Base-by-base conservation (phyloP, 2,888 invertebrate genomes). In the Apodemia zela region DNA sequence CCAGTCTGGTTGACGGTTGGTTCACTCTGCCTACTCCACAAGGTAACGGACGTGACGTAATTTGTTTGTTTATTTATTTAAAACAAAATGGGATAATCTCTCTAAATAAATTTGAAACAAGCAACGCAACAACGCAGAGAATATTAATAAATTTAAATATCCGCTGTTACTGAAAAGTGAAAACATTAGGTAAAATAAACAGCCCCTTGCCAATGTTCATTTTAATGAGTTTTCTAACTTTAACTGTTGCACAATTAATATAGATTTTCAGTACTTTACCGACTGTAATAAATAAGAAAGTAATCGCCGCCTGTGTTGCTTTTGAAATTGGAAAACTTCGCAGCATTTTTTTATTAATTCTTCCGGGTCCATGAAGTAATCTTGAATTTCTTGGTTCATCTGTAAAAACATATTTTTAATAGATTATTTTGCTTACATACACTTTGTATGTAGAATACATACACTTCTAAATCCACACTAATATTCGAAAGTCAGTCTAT, bases 301-400 rank as follows among this genome's bases (percentile, higher is more conserved):
- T 67, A 92, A 77, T 62, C 89, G 83, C 64, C 87, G 79, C 65
- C 92, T 82, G 67, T 92, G 92, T 69, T 91, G 87, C 72, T 81
- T 85, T 74, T 92, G 92, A 76, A 92, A 92, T 67, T 89, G 86
- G 72, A 92, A 74, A 68, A 92, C 88, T 78, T 88, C 87, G 71
- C 84, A 85, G 65, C 87, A 80, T 73, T 91, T 92, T 71, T 84
- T 86, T 66, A 92, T 81, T 68, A 92, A 79, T 74, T 92, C 92
- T 71, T 90, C 91, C 3, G 92, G 92, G 67, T 92, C 92, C 54
- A 89, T 88, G 71, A 92, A 92, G 75, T 89, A 92, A 70, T 92
- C 91, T 81, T 90, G 90, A 67, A 92, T 79, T 67, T 92, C 91
- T 73, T 85, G 83, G 71, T 89, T 89, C 92, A 92, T 90, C 92